Evolutionary conservation across 2,113 vertebrate genomes (phyloP), one percentile per base, ranked within the genome.

Genomic region (Gnathonemus echidnorhynchus): DNA sequence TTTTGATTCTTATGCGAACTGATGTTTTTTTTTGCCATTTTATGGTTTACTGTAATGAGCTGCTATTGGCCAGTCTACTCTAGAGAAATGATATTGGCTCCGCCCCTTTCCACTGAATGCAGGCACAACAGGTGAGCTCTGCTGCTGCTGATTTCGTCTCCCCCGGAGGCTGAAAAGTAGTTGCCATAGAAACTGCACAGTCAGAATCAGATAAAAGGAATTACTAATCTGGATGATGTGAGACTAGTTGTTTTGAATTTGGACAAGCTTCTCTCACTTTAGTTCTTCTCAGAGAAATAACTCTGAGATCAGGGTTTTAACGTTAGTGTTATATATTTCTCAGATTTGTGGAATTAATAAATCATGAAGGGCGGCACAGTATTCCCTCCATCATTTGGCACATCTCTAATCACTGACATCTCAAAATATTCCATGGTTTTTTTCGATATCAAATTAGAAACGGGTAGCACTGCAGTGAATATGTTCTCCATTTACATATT

Each of bases 181-280:
- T 86, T 52, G n/a, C 85, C n/a, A 27, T 86, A 48, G 85, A 86
- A 86, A 86, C 85, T 27, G 85, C 85, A 50, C 42, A 50, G 85
- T 86, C 85, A 24, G 42, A 45, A 13, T n/a, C 19, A 46, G 46
- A 49, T 86, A 49, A 50, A 46, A 49, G 84, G 21, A 48, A 27
- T 49, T 46, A 46, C 24, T 50, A 46, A 86, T 48, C 84, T 86
- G 80, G 42, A 46, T 46, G 8, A 84, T 45, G 39, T 46, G 39
- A 42, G 35, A 8, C 45, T 48, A 9, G 3, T 85, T 85, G 39
- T 85, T 86, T 86, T 17, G n/a, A 86, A 86, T 50, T 50, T 27
- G 85, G 45, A 49, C 13, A 24, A 50, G 85, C 2, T 48, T n/a
- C 24, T 46, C 17, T n/a, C 35, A 85, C 42, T 48, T 85, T 31